Evolutionary conservation across 1,140 invertebrate species (phyloP).

Genomic region (Pararge aegeria): DNA sequence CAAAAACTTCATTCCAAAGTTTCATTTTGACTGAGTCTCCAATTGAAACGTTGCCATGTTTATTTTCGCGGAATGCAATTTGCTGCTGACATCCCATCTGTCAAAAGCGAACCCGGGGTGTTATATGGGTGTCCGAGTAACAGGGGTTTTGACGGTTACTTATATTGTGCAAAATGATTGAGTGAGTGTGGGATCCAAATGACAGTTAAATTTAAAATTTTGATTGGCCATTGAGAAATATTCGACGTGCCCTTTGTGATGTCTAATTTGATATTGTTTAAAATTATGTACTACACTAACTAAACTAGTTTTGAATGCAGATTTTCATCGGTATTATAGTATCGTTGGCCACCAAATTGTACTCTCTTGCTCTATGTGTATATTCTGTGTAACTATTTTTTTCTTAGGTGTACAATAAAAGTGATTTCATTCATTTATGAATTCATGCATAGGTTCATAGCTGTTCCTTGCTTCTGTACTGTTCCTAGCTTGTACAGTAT

Average conservation of each 20-base stretch:
- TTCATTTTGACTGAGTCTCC: slow-evolving; percentile 5
- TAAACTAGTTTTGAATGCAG: too few species aligned
- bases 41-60: slow-evolving; percentile 39
- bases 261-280: not conserved
- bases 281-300: too few species aligned
- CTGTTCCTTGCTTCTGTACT: too few species aligned
- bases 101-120: slow-evolving; percentile 52
- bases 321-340: too few species aligned
- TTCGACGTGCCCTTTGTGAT: slow-evolving; percentile 10
- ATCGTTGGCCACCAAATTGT: too few species aligned
- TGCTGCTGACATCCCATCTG: slow-evolving; percentile 56
- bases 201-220: slow-evolving; percentile 32
- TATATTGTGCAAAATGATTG: slow-evolving; percentile 34
- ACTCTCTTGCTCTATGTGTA: too few species aligned
- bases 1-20: not conserved
- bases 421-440: too few species aligned
- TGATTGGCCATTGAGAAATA: slow-evolving; percentile 22
- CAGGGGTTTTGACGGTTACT: slow-evolving; percentile 34
- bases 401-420: too few species aligned
- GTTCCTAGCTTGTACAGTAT: too few species aligned
- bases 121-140: slow-evolving; percentile 41
- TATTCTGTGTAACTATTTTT: too few species aligned
- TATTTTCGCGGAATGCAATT: slow-evolving; percentile 58
- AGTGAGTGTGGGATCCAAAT: slow-evolving; percentile 25
- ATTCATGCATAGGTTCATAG: too few species aligned